Base-by-base conservation (phyloP, 2,888 invertebrate genomes). In the Lordiphosa fenestrarum region DNA sequence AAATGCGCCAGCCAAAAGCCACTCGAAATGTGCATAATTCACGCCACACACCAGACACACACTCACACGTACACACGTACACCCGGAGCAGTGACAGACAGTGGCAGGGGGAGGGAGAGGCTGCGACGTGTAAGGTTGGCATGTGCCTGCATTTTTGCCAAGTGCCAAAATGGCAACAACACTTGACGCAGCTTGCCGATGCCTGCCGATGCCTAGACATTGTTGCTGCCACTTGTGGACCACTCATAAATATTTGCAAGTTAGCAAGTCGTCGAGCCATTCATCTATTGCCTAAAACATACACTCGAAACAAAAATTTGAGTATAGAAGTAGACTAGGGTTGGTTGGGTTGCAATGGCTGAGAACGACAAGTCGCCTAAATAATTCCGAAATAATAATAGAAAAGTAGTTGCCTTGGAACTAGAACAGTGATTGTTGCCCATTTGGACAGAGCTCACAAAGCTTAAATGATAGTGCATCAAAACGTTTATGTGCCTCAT, bases 231-330 rank as follows among this genome's bases (percentile, higher is more conserved):
- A 80, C 80, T 80, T 84, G 80, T 84, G 84, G 78, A 62, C 63
- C 83, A 80, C 84, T 80, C 80, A 84, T 80, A 81, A 81, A 81
- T 81, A 84, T 81, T 81, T 84, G 81, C 85, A 81, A 81, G 83
- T 81, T 81, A 81, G 84, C 80, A 81, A 85, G 83, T 81, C 84
- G 84, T 84, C 85, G 82, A 72, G 80, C 83, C 70, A 84, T 80
- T 82, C 82, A 80, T 80, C 82, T 80, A 84, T 65, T 78, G 57
- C 56, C 57, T 57, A 73, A 81, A 77, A 71, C 68, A 42, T 54
- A 7, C 40, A 53, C 60, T 60, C 25, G 12, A 23, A 9, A 12
- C 41, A 41, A 35, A 35, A 51, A 25, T 7, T 6, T 7, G 7
- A 25, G 25, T 2, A 6, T 2, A 25, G 25, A 25, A 7, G 23